phyloP scores from a whole-genome alignment of 2,113 vertebrate species.

The Acrocephalus arundinaceus region DNA sequence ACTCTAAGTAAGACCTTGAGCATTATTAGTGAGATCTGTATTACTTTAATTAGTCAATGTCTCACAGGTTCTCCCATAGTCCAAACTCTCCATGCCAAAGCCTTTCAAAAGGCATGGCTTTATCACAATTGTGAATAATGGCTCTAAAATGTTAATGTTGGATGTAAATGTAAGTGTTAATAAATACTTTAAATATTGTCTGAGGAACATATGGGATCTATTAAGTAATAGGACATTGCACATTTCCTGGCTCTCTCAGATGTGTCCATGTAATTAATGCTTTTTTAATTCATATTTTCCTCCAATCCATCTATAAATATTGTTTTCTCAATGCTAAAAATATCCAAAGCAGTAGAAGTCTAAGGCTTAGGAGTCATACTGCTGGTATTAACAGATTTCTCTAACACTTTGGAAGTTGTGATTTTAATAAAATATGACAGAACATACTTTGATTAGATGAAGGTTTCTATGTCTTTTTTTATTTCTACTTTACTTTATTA shows the following conservation, averaged over 20 bases:
- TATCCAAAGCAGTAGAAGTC: not conserved
- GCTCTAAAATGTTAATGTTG: not conserved
- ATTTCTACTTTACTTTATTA: slow-evolving; percentile 50
- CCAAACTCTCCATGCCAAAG: not conserved
- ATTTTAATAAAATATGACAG: slow-evolving; percentile 48
- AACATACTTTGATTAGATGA: slow-evolving; percentile 33
- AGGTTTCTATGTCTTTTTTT: slow-evolving; percentile 25
- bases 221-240: not conserved
- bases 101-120: not conserved
- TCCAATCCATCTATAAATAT: not conserved
- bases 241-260: not conserved
- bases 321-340: not conserved
- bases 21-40: not conserved
- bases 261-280: not conserved
- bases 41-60: not conserved
- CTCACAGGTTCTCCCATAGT: not conserved
- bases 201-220: not conserved
- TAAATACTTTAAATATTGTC: not conserved
- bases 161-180: not conserved
- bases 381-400: not conserved
- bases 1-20: not conserved
- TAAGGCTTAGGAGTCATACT: not conserved
- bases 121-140: not conserved
- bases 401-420: slow-evolving; percentile 21
- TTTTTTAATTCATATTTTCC: not conserved